Percentiles rank a stretch among this genome's conserved stretches.
Conservation (phyloP, 2,797 vertebrate species). For the Sarcophilus harrisii region DNA sequence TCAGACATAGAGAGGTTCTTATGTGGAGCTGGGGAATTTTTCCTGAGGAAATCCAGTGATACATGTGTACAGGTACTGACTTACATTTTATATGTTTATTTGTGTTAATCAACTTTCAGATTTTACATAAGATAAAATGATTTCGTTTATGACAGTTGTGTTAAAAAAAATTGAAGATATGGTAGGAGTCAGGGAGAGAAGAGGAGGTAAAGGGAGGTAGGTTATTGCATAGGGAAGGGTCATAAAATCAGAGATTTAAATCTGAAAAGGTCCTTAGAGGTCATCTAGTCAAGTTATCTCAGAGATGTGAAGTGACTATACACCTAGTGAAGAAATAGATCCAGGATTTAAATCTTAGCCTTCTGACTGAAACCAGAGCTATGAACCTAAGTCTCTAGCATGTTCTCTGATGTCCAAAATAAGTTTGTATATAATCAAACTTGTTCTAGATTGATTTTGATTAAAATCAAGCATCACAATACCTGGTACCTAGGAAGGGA, state of each 20-base stretch:
- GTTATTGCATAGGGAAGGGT: not conserved
- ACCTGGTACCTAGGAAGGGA: not conserved
- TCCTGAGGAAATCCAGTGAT: not conserved
- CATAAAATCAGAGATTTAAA: not conserved
- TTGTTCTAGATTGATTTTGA: not conserved
- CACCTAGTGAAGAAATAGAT: not conserved
- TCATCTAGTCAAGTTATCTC: not conserved
- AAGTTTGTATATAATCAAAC: not conserved
- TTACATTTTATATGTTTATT: fast-evolving
- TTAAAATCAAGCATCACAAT: not conserved
- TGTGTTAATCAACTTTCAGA: not conserved
- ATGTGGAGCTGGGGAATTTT: not conserved
- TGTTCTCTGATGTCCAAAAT: not conserved
- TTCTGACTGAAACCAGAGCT: not conserved
- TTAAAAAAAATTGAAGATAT: not conserved
- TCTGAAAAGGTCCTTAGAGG: not conserved
- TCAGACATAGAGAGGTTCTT: not conserved
- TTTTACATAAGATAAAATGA: not conserved
- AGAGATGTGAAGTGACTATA: not conserved
- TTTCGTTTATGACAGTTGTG: not conserved
- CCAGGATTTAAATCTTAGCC: not conserved
- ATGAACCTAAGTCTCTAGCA: not conserved
- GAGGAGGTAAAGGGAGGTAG: not conserved
- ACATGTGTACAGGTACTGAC: fast-evolving
- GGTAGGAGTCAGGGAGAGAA: not conserved